Evolutionary conservation across 2,113 vertebrate species (phyloP).

Genomic region (Gila orcuttii): DNA sequence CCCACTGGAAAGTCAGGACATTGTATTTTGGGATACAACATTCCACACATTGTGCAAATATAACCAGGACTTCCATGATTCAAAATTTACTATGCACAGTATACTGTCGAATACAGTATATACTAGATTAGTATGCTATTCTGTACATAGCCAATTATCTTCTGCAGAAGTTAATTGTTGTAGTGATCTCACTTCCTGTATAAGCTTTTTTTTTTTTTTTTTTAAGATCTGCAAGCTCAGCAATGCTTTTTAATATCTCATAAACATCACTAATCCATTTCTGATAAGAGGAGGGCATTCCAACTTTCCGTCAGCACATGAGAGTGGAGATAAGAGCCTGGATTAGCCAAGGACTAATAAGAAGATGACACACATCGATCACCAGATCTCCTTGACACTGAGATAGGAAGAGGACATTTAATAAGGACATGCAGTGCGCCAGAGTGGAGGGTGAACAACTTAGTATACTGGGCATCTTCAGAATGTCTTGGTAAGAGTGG

Average conservation of each 20-base stretch:
- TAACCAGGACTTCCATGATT: constrained; percentile 7
- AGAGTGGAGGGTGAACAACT: background rate
- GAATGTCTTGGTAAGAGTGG: constrained; percentile 3
- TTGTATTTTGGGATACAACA: background rate
- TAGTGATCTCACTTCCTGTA: constrained; percentile 36
- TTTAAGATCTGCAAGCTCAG: constrained; percentile 36
- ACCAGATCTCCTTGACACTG: background rate
- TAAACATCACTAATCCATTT: constrained; percentile 51
- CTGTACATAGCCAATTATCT: background rate
- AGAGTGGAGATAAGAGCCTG: constrained; percentile 32
- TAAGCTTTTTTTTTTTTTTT: constrained; percentile 34
- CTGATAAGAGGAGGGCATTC: constrained; percentile 49
- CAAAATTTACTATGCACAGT: background rate
- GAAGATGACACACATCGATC: constrained; percentile 41
- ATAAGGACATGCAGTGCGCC: constrained; percentile 3
- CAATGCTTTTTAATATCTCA: constrained; percentile 32
- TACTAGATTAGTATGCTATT: background rate
- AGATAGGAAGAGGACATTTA: background rate
- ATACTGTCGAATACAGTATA: background rate
- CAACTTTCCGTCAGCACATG: constrained; percentile 60
- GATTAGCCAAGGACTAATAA: constrained; percentile 52
- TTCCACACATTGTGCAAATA: background rate
- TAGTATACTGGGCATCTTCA: background rate
- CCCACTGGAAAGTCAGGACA: background rate
- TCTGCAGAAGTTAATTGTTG: background rate